Evolutionary conservation across 2,113 vertebrate species (phyloP), one percentile per base, ranked within the genome.

Genomic region (Geococcyx californianus): DNA sequence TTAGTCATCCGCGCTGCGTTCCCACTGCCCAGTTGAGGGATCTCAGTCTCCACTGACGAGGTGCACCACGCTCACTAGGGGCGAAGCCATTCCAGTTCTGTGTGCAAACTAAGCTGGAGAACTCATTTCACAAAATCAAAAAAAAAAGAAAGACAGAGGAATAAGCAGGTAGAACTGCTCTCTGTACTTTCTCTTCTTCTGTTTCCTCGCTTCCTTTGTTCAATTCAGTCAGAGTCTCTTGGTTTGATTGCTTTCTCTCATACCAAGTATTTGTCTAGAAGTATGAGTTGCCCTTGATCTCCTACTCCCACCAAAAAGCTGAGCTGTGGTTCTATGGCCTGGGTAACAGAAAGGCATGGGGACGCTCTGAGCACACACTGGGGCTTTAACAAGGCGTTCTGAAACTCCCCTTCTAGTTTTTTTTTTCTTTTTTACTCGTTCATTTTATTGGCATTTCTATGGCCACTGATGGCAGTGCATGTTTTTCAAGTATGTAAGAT

Each of bases 291-390:
- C 3, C 20, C 45, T 17, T 13, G 7, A 2, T 16, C 25, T 40
- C 16, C 58, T 8, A 3, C 36, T 92, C 64, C 33, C 38, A 59
- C 23, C 24, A 56, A 3, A 70, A 67, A 64, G 13, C 34, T 18
- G 38, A 62, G n/a, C 66, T 75, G 67, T 29, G 47, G 15, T 18
- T 25, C 6, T 5, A 15, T 0, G 0, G 11, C 13, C 40, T 63
- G 59, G 68, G 51, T 1, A 4, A 11, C 64, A 89, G 10, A 36
- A 49, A 40, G 13, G 19, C 26, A n/a, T 40, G 55, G 26, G 44
- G 55, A 60, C 66, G 45, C 45, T 67, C 56, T 54, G 31, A 63
- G n/a, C 45, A 34, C 31, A 29, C 28, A 19, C 5, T 7, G 25
- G 56, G 31, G 16, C 38, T 87, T 60, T 42, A 76, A 34, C 9